Evolutionary conservation across 2,113 vertebrate genomes (phyloP).

Genomic region (Dromiciops gliroides): DNA sequence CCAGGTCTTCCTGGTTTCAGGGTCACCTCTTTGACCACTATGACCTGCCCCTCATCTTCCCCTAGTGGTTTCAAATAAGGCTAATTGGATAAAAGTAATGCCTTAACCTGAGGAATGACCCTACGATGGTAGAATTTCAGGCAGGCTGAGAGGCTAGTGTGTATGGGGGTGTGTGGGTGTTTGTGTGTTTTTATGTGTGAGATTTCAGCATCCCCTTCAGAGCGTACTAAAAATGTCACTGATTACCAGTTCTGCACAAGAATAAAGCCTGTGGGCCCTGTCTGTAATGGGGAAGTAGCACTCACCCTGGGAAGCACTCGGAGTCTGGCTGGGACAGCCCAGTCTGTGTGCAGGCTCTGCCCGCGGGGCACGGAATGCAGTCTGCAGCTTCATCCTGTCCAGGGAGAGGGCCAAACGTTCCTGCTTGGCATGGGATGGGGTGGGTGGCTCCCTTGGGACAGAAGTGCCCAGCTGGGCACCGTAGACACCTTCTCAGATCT

Average conservation of each 20-base stretch:
- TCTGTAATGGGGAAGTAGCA: neutral
- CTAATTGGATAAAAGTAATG: neutral
- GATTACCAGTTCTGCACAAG: neutral
- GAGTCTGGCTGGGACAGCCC: conserved; percentile 87
- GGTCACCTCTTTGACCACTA: neutral
- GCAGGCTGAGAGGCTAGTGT: neutral
- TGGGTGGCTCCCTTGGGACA: conserved; percentile 85
- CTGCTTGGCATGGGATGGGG: conserved; percentile 86
- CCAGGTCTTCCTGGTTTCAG: too few species aligned
- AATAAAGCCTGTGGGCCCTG: fast-evolving
- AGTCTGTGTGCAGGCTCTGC: conserved; percentile 89
- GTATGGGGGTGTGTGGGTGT: neutral
- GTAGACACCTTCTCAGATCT: conserved; percentile 86
- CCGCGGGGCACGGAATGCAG: conserved; percentile 87
- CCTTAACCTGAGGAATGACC: neutral
- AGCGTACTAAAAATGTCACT: fast-evolving
- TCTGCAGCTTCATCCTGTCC: conserved; percentile 88
- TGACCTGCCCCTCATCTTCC: neutral
- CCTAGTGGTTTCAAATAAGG: neutral
- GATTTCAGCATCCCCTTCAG: neutral
- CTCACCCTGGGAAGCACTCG: conserved; percentile 88
- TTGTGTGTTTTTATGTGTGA: neutral
- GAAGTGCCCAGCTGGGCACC: conserved; percentile 90
- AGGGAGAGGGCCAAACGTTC: conserved; percentile 86
- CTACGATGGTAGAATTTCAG: neutral